phyloP scores from a whole-genome alignment of 2,113 vertebrate genomes.

The Neoarius graeffei region DNA sequence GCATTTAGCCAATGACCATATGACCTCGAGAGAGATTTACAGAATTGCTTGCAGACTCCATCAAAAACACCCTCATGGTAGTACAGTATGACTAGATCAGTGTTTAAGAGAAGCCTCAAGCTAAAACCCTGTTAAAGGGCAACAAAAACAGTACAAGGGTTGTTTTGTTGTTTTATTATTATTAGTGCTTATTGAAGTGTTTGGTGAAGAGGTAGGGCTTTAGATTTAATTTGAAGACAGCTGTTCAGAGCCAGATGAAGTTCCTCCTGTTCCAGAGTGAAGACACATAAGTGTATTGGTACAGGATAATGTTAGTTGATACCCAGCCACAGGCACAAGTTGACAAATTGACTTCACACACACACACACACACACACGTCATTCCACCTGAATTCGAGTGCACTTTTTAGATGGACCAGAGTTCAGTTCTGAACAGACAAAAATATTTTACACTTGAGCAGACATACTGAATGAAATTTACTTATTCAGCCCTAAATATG shows the following conservation, averaged over 20 bases:
- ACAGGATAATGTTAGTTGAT: background rate
- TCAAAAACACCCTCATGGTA: background rate
- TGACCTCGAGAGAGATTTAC: background rate
- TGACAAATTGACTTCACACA: background rate
- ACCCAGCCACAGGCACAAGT: too few relatives aligned
- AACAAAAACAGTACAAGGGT: background rate
- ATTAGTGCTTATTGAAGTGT: background rate
- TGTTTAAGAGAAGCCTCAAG: background rate
- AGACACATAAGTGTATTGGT: background rate
- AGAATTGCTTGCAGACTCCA: background rate
- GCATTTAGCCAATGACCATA: background rate
- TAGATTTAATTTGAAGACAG: background rate
- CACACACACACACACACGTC: background rate
- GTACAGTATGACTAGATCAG: background rate
- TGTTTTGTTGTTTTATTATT: background rate
- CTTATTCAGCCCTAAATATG: background rate
- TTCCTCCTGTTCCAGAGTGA: too few relatives aligned
- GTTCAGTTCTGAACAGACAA: background rate
- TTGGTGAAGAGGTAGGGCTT: background rate
- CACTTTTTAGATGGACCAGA: background rate
- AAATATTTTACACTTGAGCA: background rate
- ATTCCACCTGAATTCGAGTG: background rate
- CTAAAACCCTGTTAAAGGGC: background rate
- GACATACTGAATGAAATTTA: background rate
- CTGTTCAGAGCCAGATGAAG: background rate